Evolutionary conservation across 1,140 invertebrate species (phyloP), one percentile per base, ranked within the genome.

Genomic region (Drosophila biarmipes): DNA sequence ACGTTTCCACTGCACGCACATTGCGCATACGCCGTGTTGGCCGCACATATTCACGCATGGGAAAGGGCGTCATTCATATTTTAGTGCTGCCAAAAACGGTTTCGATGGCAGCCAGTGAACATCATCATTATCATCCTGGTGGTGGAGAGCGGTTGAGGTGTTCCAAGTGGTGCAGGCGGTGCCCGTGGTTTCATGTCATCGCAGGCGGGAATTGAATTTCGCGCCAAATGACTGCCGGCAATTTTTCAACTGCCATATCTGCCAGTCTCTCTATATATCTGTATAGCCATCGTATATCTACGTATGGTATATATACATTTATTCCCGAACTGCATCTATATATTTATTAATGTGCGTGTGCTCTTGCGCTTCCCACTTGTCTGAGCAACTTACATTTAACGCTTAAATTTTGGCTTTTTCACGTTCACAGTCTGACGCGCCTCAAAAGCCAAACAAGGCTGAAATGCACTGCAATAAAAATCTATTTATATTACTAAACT

Each of bases 161-260:
- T n/a, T 19, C 12, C 15, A 43, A 35, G 15, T 8, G 34, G n/a
- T 48, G 58, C 19, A 51, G 54, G n/a, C 43, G 31, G 38, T 54
- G 40, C 45, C 49, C 45, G 56, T 29, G 78, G 72, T 76, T 86
- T 74, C 78, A 89, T 84, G 79, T 87, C 84, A 87, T 78, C 84
- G 82, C 79, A 89, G 75, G 78, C 82, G 82, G 84, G 84, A 87
- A 87, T 89, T 87, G 84, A 87, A 87, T 87, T 87, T 87, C 84
- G 84, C 84, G 84, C 84, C 84, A 87, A 87, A 89, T 84, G 79
- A 77, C 84, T 87, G 75, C 67, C 67, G 84, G 84, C 84, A 69
- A 77, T 87, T 82, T 87, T 87, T 87, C 82, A 87, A 76, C 78
- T 73, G 75, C 67, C 80, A 85, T 63, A 73, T 79, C 75, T 71